Percentiles rank a stretch among this genome's conserved stretches.
Conservation (phyloP, 2,113 vertebrate genomes). For the Craseonycteris thonglongyai region DNA sequence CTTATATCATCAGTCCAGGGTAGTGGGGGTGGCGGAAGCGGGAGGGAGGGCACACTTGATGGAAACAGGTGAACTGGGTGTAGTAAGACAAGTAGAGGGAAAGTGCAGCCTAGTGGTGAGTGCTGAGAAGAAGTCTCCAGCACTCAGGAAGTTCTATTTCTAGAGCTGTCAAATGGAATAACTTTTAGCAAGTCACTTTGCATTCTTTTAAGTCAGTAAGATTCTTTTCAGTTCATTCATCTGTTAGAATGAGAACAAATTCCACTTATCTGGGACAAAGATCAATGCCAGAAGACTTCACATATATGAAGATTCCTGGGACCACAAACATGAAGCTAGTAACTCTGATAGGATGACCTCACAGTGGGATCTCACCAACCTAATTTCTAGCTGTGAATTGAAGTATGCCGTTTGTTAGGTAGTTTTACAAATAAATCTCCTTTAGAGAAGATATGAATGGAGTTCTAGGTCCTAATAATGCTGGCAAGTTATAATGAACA, state of each 20-base stretch:
- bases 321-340: neutral
- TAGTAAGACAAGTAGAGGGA: neutral
- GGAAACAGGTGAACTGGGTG: neutral
- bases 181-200: slow-evolving; percentile 17
- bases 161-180: neutral
- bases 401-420: neutral
- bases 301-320: neutral
- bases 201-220: neutral
- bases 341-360: neutral
- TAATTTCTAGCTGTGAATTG: neutral
- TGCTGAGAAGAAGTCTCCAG: neutral
- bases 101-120: neutral
- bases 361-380: neutral
- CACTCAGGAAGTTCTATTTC: neutral
- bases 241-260: slow-evolving; percentile 44
- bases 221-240: slow-evolving; percentile 26
- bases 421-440: slow-evolving; percentile 3
- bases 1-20: neutral
- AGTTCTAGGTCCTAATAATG: neutral
- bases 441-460: neutral
- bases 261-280: neutral
- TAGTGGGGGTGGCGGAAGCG: too few species aligned
- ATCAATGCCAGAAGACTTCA: neutral
- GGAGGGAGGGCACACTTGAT: accelerated
- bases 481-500: neutral